Conservation (phyloP, 35 echinoderm and acorn worm genomes). For the Ptychodera flava region DNA sequence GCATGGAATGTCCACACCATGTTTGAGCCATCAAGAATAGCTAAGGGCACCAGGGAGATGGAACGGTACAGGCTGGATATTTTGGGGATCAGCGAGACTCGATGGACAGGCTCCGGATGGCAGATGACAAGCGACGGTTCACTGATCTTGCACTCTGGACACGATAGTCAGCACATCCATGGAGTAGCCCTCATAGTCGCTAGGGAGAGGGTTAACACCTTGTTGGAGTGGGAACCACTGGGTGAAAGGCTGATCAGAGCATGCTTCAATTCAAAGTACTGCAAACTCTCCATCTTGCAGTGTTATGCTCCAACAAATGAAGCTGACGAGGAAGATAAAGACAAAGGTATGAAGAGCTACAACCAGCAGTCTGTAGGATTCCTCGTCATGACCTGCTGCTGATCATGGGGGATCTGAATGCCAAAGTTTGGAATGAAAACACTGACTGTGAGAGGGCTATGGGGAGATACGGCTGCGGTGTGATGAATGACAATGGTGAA, state of each 20-base stretch:
- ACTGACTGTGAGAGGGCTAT: slow-evolving; percentile 19
- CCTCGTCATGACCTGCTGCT: slow-evolving; percentile 16
- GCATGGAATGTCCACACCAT: slow-evolving; percentile 30
- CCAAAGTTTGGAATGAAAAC: slow-evolving; percentile 30
- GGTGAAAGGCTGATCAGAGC: slow-evolving; percentile 8
- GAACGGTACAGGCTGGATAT: slow-evolving; percentile 16
- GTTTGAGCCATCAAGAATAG: slow-evolving; percentile 18
- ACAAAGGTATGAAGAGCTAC: slow-evolving; percentile 26
- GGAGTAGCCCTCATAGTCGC: slow-evolving; percentile 23
- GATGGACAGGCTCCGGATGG: slow-evolving; percentile 28
- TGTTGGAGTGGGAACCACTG: slow-evolving; percentile 26
- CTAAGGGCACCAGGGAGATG: slow-evolving; percentile 31
- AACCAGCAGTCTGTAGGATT: slow-evolving; percentile 3
- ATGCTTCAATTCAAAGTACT: slow-evolving; percentile 4
- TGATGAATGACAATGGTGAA: slow-evolving; percentile 34
- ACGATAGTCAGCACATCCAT: slow-evolving; percentile 13
- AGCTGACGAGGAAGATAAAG: slow-evolving; percentile 13
- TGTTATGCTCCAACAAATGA: slow-evolving; percentile 35
- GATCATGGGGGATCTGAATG: slow-evolving; percentile 44
- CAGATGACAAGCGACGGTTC: slow-evolving; percentile 18
- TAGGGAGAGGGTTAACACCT: not conserved
- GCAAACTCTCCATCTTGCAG: slow-evolving; percentile 22
- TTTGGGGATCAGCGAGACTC: slow-evolving; percentile 13
- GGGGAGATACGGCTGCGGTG: slow-evolving; percentile 12
- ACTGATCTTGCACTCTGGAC: slow-evolving; percentile 16